Evolutionary conservation across 2,797 vertebrate species (phyloP), one percentile per base, ranked within the genome.

Genomic region (Pteropus rufus): DNA sequence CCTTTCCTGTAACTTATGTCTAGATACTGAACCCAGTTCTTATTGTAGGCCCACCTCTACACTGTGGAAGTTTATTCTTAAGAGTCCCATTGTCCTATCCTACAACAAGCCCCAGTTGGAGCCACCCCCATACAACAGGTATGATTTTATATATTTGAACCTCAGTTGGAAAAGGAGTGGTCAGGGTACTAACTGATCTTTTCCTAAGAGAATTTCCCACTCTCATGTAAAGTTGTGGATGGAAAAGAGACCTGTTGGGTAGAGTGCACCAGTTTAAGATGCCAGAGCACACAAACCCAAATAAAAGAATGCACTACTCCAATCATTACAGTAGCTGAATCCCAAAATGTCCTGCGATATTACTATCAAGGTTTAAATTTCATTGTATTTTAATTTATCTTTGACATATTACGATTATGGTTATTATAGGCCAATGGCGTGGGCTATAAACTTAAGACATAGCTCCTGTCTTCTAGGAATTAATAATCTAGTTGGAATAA

Each of bases 331-430:
- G 36, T n/a, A 81, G 24, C 75, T 60, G 39, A 86, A 83, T 54
- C 44, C 72, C 60, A n/a, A 84, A 85, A 67, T 80, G 29, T 56
- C 11, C 39, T 82, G 18, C 41, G 56, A 87, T 34, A 80, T 70
- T 75, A 92, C 5, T 62, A 7, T 49, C 21, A 72, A 49, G 6
- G 10, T 6, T n/a, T 92, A 49, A 76, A 84, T 67, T 36, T 79
- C 89, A 83, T 29, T 88, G 16, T 90, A 73, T 86, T 95, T 88
- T 94, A 90, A 83, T 80, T 79, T 93, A 44, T 49, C 44, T 83
- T 81, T 94, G 54, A 67, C 54, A 93, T 92, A 39, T 44, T 92
- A 81, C 54, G 34, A 62, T 64, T 85, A 26, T 87, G 60, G 70
- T 76, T 94, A 58, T 62, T 83, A 26, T 31, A 79, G 23, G 46